Conservation (phyloP, 1,140 invertebrate species). For the Drosophila serrata region DNA sequence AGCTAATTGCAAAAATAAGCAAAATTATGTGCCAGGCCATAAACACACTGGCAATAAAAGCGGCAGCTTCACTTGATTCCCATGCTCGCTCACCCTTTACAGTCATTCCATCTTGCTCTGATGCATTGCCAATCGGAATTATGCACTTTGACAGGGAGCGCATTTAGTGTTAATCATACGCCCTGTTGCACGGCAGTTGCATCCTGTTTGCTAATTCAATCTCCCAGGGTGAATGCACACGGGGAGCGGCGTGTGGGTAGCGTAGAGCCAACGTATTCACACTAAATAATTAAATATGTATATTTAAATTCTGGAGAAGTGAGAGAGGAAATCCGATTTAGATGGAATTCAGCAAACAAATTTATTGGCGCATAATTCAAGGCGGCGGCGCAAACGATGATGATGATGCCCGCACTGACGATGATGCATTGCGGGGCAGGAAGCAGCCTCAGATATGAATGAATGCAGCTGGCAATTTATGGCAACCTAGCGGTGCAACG, state of each 20-base stretch:
- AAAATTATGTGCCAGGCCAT: slow-evolving; percentile 45
- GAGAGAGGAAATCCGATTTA: slow-evolving; percentile 35
- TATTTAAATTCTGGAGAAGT: background rate
- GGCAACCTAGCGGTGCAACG: slow-evolving; percentile 2
- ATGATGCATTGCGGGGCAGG: slow-evolving; percentile 58
- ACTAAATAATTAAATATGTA: slow-evolving; percentile 48
- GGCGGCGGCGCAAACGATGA: slow-evolving; percentile 14
- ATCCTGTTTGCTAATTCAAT: slow-evolving; percentile 38
- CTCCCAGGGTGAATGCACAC: slow-evolving; percentile 15
- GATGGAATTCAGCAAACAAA: slow-evolving; percentile 54
- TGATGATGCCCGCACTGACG: slow-evolving; percentile 48
- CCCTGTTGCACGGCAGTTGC: slow-evolving; percentile 51
- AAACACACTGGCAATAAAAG: slow-evolving; percentile 14
- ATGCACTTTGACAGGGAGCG: slow-evolving; percentile 44
- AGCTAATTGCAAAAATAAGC: slow-evolving; percentile 62
- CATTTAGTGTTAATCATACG: slow-evolving; percentile 72
- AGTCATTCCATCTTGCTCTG: slow-evolving; percentile 7
- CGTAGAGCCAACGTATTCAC: background rate
- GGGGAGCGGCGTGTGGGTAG: too few relatives aligned
- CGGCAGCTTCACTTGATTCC: background rate
- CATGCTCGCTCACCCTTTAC: background rate
- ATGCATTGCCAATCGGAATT: slow-evolving; percentile 31
- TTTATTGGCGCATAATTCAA: slow-evolving; percentile 79
- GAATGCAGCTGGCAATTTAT: slow-evolving; percentile 71
- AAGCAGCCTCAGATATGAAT: slow-evolving; percentile 57